A percentile compares a stretch with the other conserved stretches of the same genome.
These are phyloP conservation scores for Dallia pectoralis DNA, from an alignment of 2,797 vertebrate genomes.

Conservation along the genomic window DNA sequence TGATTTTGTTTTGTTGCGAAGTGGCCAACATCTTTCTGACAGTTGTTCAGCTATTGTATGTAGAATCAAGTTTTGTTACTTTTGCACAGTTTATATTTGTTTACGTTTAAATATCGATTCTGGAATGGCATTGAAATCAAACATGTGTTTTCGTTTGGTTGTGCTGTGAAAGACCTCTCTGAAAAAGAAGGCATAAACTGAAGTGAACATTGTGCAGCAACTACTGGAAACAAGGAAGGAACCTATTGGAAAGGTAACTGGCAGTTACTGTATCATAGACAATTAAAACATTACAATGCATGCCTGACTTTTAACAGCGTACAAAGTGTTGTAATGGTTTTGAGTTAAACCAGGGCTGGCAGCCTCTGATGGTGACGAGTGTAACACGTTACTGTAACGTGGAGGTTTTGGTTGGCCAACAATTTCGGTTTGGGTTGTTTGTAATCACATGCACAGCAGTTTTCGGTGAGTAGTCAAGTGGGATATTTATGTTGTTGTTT, in stretches of 20 bases:
- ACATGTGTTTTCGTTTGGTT: neutral
- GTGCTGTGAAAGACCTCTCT: neutral
- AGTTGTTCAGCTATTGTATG: neutral
- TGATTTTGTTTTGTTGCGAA: neutral
- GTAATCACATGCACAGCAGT: too few species aligned
- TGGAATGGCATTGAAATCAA: neutral
- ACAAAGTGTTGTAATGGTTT: neutral
- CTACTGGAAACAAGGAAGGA: neutral
- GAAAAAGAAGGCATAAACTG: neutral
- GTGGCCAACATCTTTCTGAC: neutral
- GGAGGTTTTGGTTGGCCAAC: too few species aligned
- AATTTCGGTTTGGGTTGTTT: too few species aligned
- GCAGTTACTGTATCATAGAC: neutral
- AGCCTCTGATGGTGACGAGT: too few species aligned
- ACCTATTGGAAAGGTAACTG: neutral
- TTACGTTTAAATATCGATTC: neutral
- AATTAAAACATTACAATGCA: neutral
- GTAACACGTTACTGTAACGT: too few species aligned
- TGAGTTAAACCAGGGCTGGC: too few species aligned
- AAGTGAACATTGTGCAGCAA: neutral
- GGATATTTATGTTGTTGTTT: too few species aligned
- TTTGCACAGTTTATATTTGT: neutral
- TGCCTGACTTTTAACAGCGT: too few species aligned
- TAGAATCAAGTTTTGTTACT: neutral
- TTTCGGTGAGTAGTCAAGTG: too few species aligned